Conservation (phyloP, 35 echinoderm and acorn worm genomes). For the Diadema setosum region DNA sequence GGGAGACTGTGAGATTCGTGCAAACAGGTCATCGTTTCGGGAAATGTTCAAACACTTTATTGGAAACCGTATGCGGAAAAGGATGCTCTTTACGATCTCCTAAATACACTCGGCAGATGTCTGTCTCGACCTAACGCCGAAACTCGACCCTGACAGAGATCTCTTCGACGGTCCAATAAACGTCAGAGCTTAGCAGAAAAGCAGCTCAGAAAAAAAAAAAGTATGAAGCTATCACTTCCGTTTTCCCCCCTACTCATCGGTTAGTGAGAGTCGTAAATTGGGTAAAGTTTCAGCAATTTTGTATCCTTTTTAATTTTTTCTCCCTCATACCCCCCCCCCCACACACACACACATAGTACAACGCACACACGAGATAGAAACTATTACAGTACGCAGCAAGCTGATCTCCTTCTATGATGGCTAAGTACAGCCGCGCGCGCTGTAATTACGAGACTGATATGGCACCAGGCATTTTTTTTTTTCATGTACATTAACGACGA, state of each 20-base stretch:
- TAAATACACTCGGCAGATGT: background rate
- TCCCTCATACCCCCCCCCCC: too few relatives aligned
- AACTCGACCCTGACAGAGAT: background rate
- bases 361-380: too few relatives aligned
- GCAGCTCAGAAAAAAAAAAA: background rate
- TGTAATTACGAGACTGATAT: too few relatives aligned
- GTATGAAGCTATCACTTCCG: background rate
- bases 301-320: too few relatives aligned
- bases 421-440: too few relatives aligned
- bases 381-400: too few relatives aligned
- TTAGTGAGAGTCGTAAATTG: background rate
- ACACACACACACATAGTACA: too few relatives aligned
- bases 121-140: background rate
- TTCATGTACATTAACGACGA: too few relatives aligned
- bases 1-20: background rate
- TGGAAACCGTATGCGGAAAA: background rate
- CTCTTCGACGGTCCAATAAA: background rate
- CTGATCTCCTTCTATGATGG: too few relatives aligned
- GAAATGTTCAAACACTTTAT: conserved; percentile 10
- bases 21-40: background rate
- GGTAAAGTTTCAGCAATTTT: background rate
- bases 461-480: too few relatives aligned
- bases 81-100: background rate
- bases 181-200: background rate
- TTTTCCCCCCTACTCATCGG: background rate